phyloP scores from a whole-genome alignment of 2,113 vertebrate species.

The Acrocephalus kingi region DNA sequence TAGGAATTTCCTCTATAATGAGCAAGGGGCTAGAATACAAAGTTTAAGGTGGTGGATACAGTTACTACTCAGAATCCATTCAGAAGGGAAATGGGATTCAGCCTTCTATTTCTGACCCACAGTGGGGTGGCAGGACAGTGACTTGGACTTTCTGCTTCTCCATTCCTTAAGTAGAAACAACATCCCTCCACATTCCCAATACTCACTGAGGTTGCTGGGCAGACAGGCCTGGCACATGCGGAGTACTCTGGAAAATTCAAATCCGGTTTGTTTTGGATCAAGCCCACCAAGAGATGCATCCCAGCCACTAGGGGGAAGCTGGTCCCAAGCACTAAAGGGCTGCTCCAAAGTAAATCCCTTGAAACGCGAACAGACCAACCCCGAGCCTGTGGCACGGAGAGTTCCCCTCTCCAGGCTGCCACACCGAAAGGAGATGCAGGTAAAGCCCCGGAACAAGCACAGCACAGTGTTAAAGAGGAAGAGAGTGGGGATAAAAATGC shows the following conservation, averaged over 20 bases:
- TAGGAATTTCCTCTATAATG: neutral
- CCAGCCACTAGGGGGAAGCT: neutral
- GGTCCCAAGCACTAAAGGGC: neutral
- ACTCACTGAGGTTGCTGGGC: neutral
- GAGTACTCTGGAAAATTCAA: neutral
- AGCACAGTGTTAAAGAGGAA: neutral
- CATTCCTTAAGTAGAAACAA: neutral
- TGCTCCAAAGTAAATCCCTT: neutral
- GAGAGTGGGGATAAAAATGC: neutral
- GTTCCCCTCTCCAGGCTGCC: neutral
- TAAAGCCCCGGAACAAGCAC: neutral
- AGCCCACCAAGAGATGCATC: neutral
- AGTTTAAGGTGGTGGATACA: neutral
- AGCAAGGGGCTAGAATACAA: neutral
- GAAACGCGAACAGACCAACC: fast-evolving
- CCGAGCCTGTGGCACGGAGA: too few species aligned
- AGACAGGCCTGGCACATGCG: fast-evolving
- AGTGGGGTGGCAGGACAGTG: neutral
- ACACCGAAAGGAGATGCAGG: neutral
- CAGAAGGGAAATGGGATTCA: neutral
- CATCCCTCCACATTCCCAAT: neutral
- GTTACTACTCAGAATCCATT: neutral
- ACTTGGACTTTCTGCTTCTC: neutral
- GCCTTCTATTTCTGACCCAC: neutral
- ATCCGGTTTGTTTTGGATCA: neutral